phyloP scores from a whole-genome alignment of 2,888 invertebrate genomes.

The Rhamnusium bicolor region DNA sequence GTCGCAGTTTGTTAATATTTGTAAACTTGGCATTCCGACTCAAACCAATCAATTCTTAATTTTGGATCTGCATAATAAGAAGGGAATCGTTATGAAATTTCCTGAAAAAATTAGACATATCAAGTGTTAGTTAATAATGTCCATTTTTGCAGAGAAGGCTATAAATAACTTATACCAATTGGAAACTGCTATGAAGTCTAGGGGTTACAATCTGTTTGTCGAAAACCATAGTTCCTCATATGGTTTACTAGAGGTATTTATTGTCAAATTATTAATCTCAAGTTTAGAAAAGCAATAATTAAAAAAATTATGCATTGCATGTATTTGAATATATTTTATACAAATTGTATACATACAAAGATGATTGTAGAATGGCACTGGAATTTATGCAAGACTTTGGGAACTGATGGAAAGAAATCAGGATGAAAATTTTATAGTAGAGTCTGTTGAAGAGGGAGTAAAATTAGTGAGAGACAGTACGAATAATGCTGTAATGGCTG shows the following conservation, averaged over 20 bases:
- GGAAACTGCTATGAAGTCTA: conserved; percentile 78
- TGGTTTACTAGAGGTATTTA: conserved; percentile 78
- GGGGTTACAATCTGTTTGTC: conserved; percentile 79
- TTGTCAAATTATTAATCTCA: too few relatives aligned
- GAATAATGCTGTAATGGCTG: conserved; percentile 80
- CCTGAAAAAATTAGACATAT: too few relatives aligned
- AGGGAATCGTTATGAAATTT: too few relatives aligned
- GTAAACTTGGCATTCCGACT: too few relatives aligned
- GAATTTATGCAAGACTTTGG: conserved; percentile 81
- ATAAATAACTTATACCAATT: conserved; percentile 79
- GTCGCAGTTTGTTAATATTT: too few relatives aligned
- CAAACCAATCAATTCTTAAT: too few relatives aligned
- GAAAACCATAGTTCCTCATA: conserved; percentile 83
- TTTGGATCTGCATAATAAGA: too few relatives aligned
- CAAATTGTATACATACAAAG: too few relatives aligned
- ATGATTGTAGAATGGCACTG: conserved; percentile 81
- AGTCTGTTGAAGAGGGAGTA: conserved; percentile 82
- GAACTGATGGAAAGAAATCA: conserved; percentile 75
- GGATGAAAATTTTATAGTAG: conserved; percentile 73
- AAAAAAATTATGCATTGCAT: too few relatives aligned
- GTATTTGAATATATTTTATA: too few relatives aligned
- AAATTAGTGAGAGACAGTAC: conserved; percentile 76
- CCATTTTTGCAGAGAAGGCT: conserved; percentile 78
- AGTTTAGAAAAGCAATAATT: too few relatives aligned
- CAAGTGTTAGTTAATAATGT: too few relatives aligned